Conservation (phyloP, 2,888 invertebrate species). For the Metellina segmentata region DNA sequence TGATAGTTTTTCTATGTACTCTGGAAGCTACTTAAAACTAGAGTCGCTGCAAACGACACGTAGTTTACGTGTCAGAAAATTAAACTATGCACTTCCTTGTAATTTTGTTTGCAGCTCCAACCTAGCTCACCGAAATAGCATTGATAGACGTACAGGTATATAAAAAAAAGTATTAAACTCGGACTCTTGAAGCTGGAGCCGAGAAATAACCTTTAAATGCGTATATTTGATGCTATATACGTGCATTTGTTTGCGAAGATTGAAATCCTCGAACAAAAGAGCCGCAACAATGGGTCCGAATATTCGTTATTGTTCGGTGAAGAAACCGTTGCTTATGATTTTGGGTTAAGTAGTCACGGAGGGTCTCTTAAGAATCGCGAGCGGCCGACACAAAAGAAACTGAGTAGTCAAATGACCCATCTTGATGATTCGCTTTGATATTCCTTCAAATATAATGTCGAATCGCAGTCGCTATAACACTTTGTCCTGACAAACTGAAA, state of each 20-base stretch:
- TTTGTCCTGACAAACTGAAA: neutral
- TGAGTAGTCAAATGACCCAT: neutral
- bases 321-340: neutral
- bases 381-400: neutral
- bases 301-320: neutral
- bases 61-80: too few relatives aligned
- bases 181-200: neutral
- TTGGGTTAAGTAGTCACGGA: neutral
- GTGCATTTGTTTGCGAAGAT: neutral
- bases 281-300: constrained; percentile 1
- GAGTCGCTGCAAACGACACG: too few relatives aligned
- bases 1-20: too few relatives aligned
- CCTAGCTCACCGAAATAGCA: too few relatives aligned
- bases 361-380: neutral
- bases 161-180: too few relatives aligned
- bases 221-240: neutral
- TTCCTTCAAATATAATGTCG: neutral
- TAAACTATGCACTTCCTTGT: too few relatives aligned
- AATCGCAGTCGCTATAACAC: neutral
- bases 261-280: neutral
- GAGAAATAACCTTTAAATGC: neutral
- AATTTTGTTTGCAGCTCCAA: too few relatives aligned
- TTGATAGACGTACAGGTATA: too few relatives aligned
- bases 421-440: neutral
- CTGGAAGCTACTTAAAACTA: too few relatives aligned